Base-by-base conservation (phyloP, 2,797 vertebrate genomes). In the Alca torda region DNA sequence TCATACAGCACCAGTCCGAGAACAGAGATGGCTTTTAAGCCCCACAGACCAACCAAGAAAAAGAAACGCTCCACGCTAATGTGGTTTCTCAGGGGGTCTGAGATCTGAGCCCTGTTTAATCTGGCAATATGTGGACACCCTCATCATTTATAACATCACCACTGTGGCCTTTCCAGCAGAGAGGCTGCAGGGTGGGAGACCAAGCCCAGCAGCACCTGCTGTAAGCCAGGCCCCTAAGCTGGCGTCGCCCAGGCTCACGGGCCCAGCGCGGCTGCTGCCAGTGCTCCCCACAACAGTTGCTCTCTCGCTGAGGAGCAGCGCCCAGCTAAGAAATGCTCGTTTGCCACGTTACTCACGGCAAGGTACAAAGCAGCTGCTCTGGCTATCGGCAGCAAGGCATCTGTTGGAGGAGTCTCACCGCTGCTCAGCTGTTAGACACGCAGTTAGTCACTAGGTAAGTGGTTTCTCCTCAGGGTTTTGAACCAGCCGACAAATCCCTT, bases 41-140 rank as follows among this genome's bases (percentile, higher is more conserved):
- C 37, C 31, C 37, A 4, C 0, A 12, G 45, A 28, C 48, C 30
- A 48, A 19, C 23, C 28, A 43, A 37, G 51, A 51, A 33, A 41
- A 10, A 60, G 74, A n/a, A 67, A 43, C 0, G 0, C 25, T 39
- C 43, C 59, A 30, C 2, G 0, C 50, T 20, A 25, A 33, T 0
- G 33, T 31, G 56, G 48, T 25, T 77, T 50, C 79, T 59, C 57
- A 4, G 9, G 12, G 39, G 25, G 18, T 61, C 39, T 4, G 11
- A 41, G 46, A 35, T 18, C 53, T 10, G 4, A 70, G 57, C 86
- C 69, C 50, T 20, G 26, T n/a, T 57, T 25, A 56, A 26, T 18
- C 13, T 17, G 53, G 23, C 13, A 18, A 16, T 3, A 13, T 1
- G 0, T 2, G 19, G 26, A 18, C 45, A 48, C 51, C 50, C 25